A percentile compares a stretch with the other conserved stretches of the same genome.
phyloP scores from a whole-genome alignment of 1,140 invertebrate genomes.

The Alviniconcha marisindica region DNA sequence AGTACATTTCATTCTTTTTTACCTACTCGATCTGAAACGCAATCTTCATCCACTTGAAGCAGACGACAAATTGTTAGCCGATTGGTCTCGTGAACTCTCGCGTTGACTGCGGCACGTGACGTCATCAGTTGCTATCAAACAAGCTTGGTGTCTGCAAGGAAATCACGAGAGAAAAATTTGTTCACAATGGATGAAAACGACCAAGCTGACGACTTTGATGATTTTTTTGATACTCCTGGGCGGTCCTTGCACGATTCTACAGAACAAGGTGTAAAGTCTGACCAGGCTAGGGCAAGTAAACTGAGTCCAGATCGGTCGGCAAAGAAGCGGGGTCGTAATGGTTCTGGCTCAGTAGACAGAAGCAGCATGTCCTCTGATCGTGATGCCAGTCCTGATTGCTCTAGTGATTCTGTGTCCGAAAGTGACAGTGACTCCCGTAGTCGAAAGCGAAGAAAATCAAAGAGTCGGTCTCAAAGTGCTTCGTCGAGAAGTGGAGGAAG shows the following conservation, averaged over 20 bases:
- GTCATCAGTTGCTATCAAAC: slow-evolving; percentile 40
- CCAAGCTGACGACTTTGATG: slow-evolving; percentile 40
- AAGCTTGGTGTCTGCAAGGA: background rate
- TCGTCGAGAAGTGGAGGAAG: slow-evolving; percentile 26
- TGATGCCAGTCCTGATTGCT: background rate
- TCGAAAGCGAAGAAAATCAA: background rate
- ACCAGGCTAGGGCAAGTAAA: background rate
- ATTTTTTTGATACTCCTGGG: slow-evolving; percentile 46
- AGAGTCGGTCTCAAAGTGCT: slow-evolving; percentile 3
- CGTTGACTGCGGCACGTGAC: background rate
- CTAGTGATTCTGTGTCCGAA: slow-evolving; percentile 34
- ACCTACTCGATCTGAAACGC: no score
- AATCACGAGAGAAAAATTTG: background rate
- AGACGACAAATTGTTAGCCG: slow-evolving; percentile 29
- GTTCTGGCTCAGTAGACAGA: background rate
- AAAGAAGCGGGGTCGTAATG: background rate
- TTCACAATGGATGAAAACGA: slow-evolving; percentile 13
- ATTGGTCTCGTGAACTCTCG: slow-evolving; percentile 18
- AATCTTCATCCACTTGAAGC: no score
- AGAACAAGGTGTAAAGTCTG: background rate
- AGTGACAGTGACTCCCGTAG: slow-evolving; percentile 14
- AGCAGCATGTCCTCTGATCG: slow-evolving; percentile 17
- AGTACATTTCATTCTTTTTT: no score
- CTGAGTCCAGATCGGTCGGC: background rate
- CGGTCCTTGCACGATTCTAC: background rate